These are phyloP conservation scores for Eriocheir sinensis DNA, from an alignment of 1,140 invertebrate species.

Conservation along the genomic window DNA sequence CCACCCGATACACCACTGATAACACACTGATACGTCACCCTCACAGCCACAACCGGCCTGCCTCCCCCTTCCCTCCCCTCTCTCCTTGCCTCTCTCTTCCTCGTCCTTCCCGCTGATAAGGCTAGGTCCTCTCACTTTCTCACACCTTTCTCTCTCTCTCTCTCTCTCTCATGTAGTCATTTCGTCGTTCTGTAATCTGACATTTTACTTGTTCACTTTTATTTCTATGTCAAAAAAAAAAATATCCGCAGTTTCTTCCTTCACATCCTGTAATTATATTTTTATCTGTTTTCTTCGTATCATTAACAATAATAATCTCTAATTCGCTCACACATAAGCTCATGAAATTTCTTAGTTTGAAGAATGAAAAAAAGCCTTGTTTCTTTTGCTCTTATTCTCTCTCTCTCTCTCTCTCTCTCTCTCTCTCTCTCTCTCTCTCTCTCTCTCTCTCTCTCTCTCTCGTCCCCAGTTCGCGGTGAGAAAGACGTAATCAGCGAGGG, in stretches of 20 bases:
- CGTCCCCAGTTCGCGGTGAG: neutral
- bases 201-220: too few species aligned
- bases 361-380: neutral
- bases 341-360: neutral
- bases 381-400: neutral
- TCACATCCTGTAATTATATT: neutral
- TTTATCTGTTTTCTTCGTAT: neutral
- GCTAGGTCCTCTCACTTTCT: too few species aligned
- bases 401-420: slow-evolving; percentile 43
- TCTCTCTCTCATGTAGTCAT: neutral
- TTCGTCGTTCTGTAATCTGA: too few species aligned
- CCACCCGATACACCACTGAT: slow-evolving; percentile 33
- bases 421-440: slow-evolving; percentile 38
- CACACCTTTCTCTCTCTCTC: neutral
- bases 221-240: neutral
- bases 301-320: neutral
- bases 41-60: neutral
- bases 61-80: neutral
- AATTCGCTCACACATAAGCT: neutral
- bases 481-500: neutral
- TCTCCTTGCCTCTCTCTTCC: neutral
- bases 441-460: neutral
- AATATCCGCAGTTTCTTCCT: neutral
- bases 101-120: too few species aligned
- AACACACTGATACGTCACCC: slow-evolving; percentile 51